Evolutionary conservation across 2,888 invertebrate genomes (phyloP), one percentile per base, ranked within the genome.

Genomic region (Harpagoxenus sublaevis): DNA sequence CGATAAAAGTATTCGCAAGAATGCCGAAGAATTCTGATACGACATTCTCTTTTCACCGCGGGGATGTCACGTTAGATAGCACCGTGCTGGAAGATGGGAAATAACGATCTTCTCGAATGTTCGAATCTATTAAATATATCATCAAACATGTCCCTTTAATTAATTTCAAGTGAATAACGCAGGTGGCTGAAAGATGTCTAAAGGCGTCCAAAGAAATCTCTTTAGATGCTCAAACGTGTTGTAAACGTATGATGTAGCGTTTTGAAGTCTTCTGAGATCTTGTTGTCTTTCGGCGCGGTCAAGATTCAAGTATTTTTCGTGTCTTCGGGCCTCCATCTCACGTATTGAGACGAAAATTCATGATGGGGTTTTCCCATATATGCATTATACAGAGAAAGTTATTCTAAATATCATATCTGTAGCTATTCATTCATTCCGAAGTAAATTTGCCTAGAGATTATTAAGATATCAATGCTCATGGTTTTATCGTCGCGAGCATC

Each of bases 1-100:
- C 84, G 78, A 82, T 75, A 84, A 31, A 68, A 51, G 12, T 65
- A 65, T 18, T 75, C 74, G 75, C 86, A 84, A 74, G 62, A 75
- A 57, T 71, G 70, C 15, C 28, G 83, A 83, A 62, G 60, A 79
- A 71, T 75, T 73, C 55, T 60, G 63, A 60, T 78, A 62, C 70
- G 77, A 66, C 45, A 62, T n/a, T 15, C 57, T 51, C 15, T 28
- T 65, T 75, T 84, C 63, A 63, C 1, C 6, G 18, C 4, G 23
- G 23, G 31, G 35, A 60, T 45, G 4, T 39, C 23, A 60, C 12
- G 9, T 31, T 60, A 31, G 18, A 60, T 45, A 55, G 39, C 23
- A 48, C 53, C n/a, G 57, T 70, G 57, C 78, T 79, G 71, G 60
- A 71, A 71, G 18, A 48, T 60, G 18, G 45, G 9, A 31, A 60